Percentiles rank a stretch among this genome's conserved stretches.
phyloP scores from a whole-genome alignment of 2,113 vertebrate genomes.

The Sardina pilchardus region DNA sequence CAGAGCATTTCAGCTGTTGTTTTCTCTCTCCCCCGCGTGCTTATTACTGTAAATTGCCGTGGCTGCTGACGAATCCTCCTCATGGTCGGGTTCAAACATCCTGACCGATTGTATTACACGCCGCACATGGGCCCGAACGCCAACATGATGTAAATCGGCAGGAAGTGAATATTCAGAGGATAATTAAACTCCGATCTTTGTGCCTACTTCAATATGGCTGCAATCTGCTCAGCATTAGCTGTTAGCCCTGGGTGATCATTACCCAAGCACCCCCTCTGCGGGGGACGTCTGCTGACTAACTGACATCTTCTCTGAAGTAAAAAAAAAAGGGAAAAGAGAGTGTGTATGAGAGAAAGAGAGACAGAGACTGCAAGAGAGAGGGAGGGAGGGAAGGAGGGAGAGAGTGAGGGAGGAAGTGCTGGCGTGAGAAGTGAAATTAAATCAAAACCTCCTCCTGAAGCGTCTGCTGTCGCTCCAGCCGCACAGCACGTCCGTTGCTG shows the following conservation, averaged over 20 bases:
- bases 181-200: conserved; percentile 64
- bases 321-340: conserved; percentile 9
- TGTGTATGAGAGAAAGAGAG: background rate
- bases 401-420: conserved; percentile 21
- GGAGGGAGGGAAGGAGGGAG: background rate
- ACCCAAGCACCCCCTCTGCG: conserved; percentile 54
- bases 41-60: background rate
- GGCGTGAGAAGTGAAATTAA: conserved; percentile 14
- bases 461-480: conserved; percentile 22
- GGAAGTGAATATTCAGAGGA: conserved; percentile 57
- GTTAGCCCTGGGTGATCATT: conserved; percentile 69
- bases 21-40: background rate
- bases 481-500: conserved; percentile 17
- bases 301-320: conserved; percentile 38
- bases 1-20: background rate
- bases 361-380: background rate
- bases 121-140: conserved; percentile 15
- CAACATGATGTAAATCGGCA: conserved; percentile 54
- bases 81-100: conserved; percentile 30
- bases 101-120: conserved; percentile 38
- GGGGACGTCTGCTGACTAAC: conserved; percentile 54
- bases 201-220: conserved; percentile 56
- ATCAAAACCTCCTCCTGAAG: conserved; percentile 31
- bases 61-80: background rate
- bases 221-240: conserved; percentile 68